Percentiles rank a stretch among this genome's conserved stretches.
phyloP scores from a whole-genome alignment of 2,888 invertebrate genomes.

The Drosophila anomelani region DNA sequence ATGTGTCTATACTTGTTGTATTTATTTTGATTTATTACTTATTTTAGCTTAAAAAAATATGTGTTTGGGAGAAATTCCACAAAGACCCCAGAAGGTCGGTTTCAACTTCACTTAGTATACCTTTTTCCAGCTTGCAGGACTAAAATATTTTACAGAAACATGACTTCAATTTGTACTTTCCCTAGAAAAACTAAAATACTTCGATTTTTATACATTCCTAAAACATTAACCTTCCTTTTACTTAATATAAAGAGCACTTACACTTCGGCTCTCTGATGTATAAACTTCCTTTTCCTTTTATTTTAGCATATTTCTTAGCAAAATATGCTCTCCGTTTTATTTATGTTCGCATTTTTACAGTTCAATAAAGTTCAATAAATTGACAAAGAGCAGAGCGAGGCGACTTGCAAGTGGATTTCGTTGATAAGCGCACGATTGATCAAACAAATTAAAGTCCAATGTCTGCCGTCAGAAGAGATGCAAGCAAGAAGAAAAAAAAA shows the following conservation, averaged over 20 bases:
- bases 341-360: conserved; percentile 63
- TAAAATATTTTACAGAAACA: not conserved
- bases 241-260: not conserved
- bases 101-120: not conserved
- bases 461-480: conserved; percentile 32
- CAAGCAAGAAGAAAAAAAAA: conserved; percentile 6
- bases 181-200: not conserved
- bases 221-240: accelerated
- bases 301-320: conserved; percentile 11
- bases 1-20: not conserved
- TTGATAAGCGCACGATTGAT: conserved; percentile 34
- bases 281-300: conserved; percentile 14
- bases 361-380: conserved; percentile 75
- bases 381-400: conserved; percentile 19
- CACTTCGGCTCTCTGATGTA: not conserved
- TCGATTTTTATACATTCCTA: accelerated
- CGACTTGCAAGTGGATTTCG: conserved; percentile 57
- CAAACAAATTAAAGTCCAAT: conserved; percentile 63
- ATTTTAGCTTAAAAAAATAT: not conserved
- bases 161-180: not conserved
- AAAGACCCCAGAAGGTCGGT: not conserved
- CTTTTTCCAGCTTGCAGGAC: not conserved
- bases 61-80: not conserved
- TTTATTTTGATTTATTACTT: not conserved
- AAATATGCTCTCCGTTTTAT: conserved; percentile 24